phyloP scores from a whole-genome alignment of 2,797 vertebrate species.

The Trematomus bernacchii region DNA sequence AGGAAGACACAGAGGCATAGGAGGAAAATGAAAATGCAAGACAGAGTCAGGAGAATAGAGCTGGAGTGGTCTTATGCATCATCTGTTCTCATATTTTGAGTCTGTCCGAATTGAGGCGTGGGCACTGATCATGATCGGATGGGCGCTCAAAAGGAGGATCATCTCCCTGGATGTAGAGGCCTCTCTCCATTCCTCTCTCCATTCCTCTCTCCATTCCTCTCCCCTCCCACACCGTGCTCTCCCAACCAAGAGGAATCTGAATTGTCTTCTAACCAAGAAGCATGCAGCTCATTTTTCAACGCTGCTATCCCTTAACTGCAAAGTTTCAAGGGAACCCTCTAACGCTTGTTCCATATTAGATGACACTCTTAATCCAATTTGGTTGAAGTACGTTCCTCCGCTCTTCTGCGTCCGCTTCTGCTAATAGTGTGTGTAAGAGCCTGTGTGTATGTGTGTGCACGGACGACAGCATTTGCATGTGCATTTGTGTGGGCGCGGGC shows the following conservation, averaged over 20 bases:
- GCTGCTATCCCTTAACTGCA: constrained; percentile 37
- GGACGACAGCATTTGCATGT: constrained; percentile 47
- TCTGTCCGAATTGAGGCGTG: constrained; percentile 50
- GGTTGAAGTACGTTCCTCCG: constrained; percentile 38
- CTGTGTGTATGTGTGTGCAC: constrained; percentile 11
- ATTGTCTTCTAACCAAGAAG: constrained; percentile 65
- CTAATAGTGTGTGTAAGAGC: constrained; percentile 52
- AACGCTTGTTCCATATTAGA: constrained; percentile 64
- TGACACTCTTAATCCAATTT: constrained; percentile 75
- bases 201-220: constrained; percentile 33
- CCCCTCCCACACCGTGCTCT: constrained; percentile 29
- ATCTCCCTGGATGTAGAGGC: constrained; percentile 52
- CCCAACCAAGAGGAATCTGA: constrained; percentile 68
- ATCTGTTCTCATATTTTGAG: constrained; percentile 61
- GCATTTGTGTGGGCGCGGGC: constrained; percentile 53
- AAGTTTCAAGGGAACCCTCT: constrained; percentile 64
- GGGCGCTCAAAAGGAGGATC: constrained; percentile 61
- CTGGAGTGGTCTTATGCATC: constrained; percentile 35
- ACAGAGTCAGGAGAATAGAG: constrained; percentile 37
- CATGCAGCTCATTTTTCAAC: constrained; percentile 68
- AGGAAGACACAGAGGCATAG: constrained; percentile 27
- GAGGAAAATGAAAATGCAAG: constrained; percentile 24
- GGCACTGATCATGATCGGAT: constrained; percentile 57
- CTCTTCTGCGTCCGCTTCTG: constrained; percentile 33
- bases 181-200: constrained; percentile 38